Percentiles rank a stretch among this genome's conserved stretches.
Evolutionary conservation across 2,113 vertebrate species (phyloP).

Genomic region (Pseudonaja textilis): DNA sequence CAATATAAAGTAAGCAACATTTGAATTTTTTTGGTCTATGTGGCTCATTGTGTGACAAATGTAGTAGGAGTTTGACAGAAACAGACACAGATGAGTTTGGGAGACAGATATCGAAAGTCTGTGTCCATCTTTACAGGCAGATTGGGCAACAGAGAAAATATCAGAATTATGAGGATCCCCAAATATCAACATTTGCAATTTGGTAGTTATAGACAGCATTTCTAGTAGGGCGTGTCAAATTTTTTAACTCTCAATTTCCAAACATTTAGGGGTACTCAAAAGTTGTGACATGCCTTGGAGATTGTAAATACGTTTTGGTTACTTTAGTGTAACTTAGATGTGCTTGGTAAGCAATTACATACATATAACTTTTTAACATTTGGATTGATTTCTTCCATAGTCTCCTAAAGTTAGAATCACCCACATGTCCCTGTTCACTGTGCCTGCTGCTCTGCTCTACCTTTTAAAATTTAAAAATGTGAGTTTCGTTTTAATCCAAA

Average conservation of each 20-base stretch:
- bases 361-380: too few species aligned
- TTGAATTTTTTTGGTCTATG: background rate
- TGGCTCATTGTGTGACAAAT: background rate
- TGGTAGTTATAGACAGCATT: background rate
- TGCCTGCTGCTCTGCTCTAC: background rate
- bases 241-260: too few species aligned
- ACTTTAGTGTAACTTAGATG: too few species aligned
- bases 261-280: too few species aligned
- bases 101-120: background rate
- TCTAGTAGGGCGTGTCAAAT: too few species aligned
- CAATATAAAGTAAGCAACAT: background rate
- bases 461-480: background rate
- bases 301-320: too few species aligned
- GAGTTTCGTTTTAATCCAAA: background rate
- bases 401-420: background rate
- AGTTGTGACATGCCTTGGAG: too few species aligned
- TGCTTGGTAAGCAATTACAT: too few species aligned
- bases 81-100: background rate
- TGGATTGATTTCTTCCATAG: too few species aligned
- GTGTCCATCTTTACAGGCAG: background rate
- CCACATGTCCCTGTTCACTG: too few species aligned
- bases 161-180: background rate
- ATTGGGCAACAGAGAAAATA: background rate
- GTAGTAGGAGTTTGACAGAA: background rate
- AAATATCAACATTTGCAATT: background rate